phyloP scores from a whole-genome alignment of 1,140 invertebrate species.

The Tetranychus cinnabarinus region DNA sequence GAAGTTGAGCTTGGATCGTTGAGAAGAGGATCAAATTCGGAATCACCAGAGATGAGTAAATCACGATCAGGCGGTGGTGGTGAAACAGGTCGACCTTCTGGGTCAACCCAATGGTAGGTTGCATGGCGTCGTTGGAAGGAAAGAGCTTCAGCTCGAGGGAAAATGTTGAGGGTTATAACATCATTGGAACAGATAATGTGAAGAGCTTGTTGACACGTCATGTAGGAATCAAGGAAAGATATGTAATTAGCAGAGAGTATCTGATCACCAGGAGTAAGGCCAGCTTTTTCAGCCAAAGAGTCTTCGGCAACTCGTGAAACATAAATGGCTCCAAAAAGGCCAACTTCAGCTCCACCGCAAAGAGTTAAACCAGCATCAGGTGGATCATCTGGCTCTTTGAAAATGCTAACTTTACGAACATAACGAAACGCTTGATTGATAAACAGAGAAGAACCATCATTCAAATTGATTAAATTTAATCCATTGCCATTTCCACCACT shows the following conservation, averaged over 20 bases:
- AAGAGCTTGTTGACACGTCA: slow-evolving; percentile 1
- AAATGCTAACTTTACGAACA: not conserved
- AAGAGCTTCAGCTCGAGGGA: not conserved
- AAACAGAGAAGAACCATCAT: not conserved
- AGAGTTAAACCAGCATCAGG: slow-evolving; percentile 1
- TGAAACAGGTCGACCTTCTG: slow-evolving; percentile 57
- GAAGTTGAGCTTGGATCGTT: no score
- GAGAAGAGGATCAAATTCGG: no score
- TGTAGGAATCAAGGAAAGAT: slow-evolving; percentile 29
- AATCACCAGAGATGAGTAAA: not conserved
- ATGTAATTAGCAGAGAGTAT: slow-evolving; percentile 69
- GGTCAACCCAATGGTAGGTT: slow-evolving; percentile 74
- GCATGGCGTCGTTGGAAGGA: slow-evolving; percentile 26
- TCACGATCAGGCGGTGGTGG: slow-evolving; percentile 38
- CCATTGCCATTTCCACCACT: no score
- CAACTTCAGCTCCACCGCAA: slow-evolving; percentile 6
- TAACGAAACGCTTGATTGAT: not conserved
- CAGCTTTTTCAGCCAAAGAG: slow-evolving; percentile 55
- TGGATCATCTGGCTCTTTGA: not conserved
- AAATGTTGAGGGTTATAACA: not conserved
- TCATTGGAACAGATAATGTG: not conserved
- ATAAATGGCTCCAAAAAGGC: slow-evolving; percentile 36
- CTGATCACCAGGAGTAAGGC: slow-evolving; percentile 58
- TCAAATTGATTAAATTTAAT: no score
- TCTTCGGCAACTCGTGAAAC: slow-evolving; percentile 64